Base-by-base conservation (phyloP, 2,797 vertebrate genomes). In the Danionella dracula region DNA sequence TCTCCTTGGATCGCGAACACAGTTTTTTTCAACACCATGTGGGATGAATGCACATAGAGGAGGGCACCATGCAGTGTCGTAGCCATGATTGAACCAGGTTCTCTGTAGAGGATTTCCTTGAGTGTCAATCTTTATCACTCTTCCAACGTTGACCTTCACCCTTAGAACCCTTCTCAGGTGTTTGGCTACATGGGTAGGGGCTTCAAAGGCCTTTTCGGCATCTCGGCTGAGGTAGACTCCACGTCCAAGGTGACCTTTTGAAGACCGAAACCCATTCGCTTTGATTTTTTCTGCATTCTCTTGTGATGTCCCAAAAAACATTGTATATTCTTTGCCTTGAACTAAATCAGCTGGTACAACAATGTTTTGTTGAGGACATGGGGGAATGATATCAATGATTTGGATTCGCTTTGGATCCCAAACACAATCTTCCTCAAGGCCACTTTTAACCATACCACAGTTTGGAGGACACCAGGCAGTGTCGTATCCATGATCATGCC, bases 191-290 rank as follows among this genome's bases (percentile, higher is more conserved):
- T 0, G 0, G 0, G 66, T 0, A 1, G 84, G 85, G 37, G 84
- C 83, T 0, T 75, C 66, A 1, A 64, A 78, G 0, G 86, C 87
- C 59, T 85, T 88, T 7, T 77, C 0, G 44, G 82, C 64, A 72
- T 87, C 84, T 7, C 85, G 71, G 56, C 85, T 88, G 42, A 89
- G 80, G 72, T 88, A 89, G 11, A 88, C 73, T 0, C 87, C 87
- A 0, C 0, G 44, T 3, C 86, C 87, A 0, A 88, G 58, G 76
- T 83, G 84, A 58, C 83, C 84, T 0, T 0, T 0, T 8, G 84
- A 86, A 37, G 0, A 76, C 0, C 0, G 0, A 27, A 89, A 85
- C 0, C 85, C 82, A 0, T 0, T 0, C 0, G 0, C 0, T 13
- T 0, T 0, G 54, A 89, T 86, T 8, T 0, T 0, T 0, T 3